These are phyloP conservation scores for Gorsachius goisagi DNA, from an alignment of 2,113 vertebrate genomes.

Conservation along the genomic window DNA sequence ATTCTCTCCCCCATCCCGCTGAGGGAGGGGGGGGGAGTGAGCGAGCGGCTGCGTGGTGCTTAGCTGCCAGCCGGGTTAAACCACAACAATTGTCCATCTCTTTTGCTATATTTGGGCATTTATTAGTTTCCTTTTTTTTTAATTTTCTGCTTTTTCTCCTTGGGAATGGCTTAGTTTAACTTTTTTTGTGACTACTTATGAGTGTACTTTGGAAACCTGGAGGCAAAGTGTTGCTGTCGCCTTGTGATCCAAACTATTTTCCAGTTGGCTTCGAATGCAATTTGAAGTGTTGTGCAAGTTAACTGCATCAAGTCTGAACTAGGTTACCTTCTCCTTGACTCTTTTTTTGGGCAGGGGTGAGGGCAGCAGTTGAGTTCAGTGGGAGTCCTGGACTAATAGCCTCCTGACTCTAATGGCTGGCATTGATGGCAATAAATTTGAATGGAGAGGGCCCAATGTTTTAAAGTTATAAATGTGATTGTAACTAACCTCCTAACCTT, in stretches of 20 bases:
- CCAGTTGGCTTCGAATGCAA: not conserved
- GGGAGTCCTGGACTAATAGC: not conserved
- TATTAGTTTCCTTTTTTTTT: fast-evolving
- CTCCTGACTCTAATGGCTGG: not conserved
- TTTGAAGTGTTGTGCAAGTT: not conserved
- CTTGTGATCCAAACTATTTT: not conserved
- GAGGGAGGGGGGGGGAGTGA: too few species aligned
- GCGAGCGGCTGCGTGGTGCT: too few species aligned
- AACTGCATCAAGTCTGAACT: not conserved
- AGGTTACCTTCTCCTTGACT: not conserved
- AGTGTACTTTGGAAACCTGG: not conserved
- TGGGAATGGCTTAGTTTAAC: not conserved
- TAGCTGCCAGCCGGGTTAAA: too few species aligned
- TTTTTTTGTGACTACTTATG: not conserved
- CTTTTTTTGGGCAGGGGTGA: not conserved
- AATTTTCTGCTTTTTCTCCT: not conserved
- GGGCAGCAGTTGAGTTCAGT: not conserved
- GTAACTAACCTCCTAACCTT: not conserved
- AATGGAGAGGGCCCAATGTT: not conserved
- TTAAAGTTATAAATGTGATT: not conserved
- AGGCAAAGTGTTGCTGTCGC: not conserved
- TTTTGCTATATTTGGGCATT: not conserved
- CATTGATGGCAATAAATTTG: not conserved
- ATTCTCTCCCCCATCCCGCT: too few species aligned
- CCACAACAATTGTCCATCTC: too few species aligned